Conservation (phyloP, 1,140 invertebrate genomes). For the Formica exsecta region DNA sequence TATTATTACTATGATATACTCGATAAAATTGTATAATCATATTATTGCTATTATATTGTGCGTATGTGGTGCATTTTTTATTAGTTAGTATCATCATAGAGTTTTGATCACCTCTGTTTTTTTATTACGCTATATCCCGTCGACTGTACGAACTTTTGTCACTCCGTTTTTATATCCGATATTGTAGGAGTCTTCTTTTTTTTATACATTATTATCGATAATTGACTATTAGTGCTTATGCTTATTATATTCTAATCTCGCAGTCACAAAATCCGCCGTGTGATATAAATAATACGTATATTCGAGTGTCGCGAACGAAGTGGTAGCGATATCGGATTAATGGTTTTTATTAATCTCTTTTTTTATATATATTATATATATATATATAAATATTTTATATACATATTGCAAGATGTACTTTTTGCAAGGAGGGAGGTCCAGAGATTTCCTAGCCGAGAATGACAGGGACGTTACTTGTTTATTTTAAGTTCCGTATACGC, state of each 20-base stretch:
- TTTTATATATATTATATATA: slow-evolving; percentile 55
- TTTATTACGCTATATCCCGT: slow-evolving; percentile 36
- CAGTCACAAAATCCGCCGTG: slow-evolving; percentile 84
- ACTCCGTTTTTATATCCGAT: slow-evolving; percentile 68
- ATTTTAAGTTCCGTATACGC: slow-evolving; percentile 69
- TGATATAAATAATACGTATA: slow-evolving; percentile 73
- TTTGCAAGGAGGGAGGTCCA: slow-evolving; percentile 45
- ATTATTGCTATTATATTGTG: slow-evolving; percentile 73
- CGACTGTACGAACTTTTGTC: slow-evolving; percentile 53
- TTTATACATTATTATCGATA: slow-evolving; percentile 60
- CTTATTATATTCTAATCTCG: slow-evolving; percentile 79
- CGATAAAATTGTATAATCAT: slow-evolving; percentile 69
- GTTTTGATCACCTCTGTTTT: slow-evolving; percentile 66
- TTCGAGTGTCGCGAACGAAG: slow-evolving; percentile 52
- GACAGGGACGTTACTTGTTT: slow-evolving; percentile 70
- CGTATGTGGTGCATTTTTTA: slow-evolving; percentile 66
- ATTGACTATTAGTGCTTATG: slow-evolving; percentile 73
- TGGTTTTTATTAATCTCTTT: slow-evolving; percentile 66
- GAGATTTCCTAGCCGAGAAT: slow-evolving; percentile 64
- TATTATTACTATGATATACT: slow-evolving; percentile 69
- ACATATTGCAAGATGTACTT: slow-evolving; percentile 58
- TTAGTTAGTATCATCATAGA: slow-evolving; percentile 66
- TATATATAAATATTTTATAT: slow-evolving; percentile 70
- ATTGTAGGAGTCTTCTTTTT: slow-evolving; percentile 59
- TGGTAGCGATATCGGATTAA: slow-evolving; percentile 61